phyloP scores from a whole-genome alignment of 2,797 vertebrate genomes.

The Manis crassicaudata region DNA sequence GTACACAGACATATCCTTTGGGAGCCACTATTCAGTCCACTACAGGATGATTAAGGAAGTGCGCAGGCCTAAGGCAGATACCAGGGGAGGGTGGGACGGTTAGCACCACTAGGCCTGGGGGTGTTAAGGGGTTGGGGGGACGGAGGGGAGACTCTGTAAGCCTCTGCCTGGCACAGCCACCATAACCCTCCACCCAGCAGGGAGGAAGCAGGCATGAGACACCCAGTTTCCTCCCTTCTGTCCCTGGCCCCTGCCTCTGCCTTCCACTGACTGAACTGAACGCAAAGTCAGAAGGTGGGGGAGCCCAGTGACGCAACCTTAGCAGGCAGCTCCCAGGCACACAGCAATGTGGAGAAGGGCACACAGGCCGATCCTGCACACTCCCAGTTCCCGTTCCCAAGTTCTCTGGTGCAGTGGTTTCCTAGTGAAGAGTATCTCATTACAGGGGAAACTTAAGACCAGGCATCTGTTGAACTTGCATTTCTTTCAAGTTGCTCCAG shows the following conservation, averaged over 20 bases:
- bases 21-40: background rate
- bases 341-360: background rate
- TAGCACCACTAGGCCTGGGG: too few species aligned
- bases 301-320: background rate
- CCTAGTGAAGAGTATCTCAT: background rate
- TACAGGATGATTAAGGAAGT: background rate
- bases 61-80: background rate
- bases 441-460: background rate
- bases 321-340: rapidly evolving
- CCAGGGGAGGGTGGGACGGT: background rate
- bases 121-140: too few species aligned
- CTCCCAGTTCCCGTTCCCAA: background rate
- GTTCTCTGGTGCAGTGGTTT: background rate
- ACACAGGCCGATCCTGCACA: background rate
- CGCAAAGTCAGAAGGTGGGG: background rate
- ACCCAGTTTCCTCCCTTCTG: background rate
- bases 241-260: background rate
- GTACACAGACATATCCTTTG: background rate
- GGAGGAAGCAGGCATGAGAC: background rate
- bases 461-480: background rate
- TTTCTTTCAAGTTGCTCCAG: background rate
- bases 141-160: rapidly evolving
- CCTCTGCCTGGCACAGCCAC: background rate
- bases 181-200: background rate
- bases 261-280: background rate